A percentile compares a stretch with the other conserved stretches of the same genome.
These are phyloP conservation scores for Lamellibrachia columna DNA, from an alignment of 2,888 invertebrate species.

Conservation along the genomic window DNA sequence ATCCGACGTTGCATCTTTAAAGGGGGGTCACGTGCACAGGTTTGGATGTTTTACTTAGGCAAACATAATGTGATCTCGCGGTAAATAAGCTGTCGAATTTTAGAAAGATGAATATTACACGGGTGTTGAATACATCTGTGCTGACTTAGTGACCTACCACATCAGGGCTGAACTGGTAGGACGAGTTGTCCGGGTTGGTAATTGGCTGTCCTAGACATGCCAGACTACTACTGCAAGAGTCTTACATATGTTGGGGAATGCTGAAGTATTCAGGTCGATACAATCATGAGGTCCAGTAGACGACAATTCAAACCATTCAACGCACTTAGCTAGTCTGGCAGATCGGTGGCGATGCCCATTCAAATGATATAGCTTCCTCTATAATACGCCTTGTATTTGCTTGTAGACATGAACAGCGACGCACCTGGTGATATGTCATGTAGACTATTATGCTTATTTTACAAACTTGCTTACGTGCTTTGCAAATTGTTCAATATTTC, in stretches of 20 bases:
- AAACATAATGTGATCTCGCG: neutral
- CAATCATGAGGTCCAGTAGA: neutral
- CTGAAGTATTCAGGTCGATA: neutral
- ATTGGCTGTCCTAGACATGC: neutral
- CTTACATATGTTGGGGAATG: neutral
- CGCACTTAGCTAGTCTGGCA: neutral
- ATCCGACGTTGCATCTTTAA: neutral
- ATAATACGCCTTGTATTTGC: neutral
- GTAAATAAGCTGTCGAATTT: neutral
- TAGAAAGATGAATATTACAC: neutral
- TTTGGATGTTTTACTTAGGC: neutral
- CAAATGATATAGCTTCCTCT: neutral
- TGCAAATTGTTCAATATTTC: neutral
- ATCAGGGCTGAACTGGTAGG: neutral
- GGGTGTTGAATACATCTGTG: neutral
- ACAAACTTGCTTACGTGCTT: neutral
- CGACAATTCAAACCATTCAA: neutral
- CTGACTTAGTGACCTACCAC: neutral
- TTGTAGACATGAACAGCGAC: neutral
- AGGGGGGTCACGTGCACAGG: neutral
- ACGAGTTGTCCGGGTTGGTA: neutral
- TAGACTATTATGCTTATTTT: neutral
- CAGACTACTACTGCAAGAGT: neutral
- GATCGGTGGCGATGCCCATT: neutral
- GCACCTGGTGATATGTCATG: neutral